Evolutionary conservation across 2,888 invertebrate genomes (phyloP), one percentile per base, ranked within the genome.

Genomic region (Carpatolechia fugitivella): DNA sequence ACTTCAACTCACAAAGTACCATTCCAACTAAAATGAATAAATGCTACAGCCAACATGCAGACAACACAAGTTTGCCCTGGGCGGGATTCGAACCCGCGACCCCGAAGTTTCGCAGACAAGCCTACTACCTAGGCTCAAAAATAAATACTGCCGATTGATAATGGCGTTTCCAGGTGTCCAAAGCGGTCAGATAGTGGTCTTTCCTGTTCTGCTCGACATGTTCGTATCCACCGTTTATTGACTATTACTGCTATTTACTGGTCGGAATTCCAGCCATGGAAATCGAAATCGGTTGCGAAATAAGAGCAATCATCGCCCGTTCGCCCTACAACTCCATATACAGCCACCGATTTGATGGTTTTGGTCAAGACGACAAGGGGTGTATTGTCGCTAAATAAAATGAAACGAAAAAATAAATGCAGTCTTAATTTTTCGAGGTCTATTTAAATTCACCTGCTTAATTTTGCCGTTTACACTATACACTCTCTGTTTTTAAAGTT

Each of bases 321-420:
- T 56, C 47, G 59, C 57, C 56, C 60, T 51, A 56, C 20, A 61
- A 58, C 44, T 53, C 65, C 61, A 40, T 60, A 52, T 57, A 54
- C 18, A 41, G 20, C 14, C 38, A 14, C 16, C 38, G 16, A 38
- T 38, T 38, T 38, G 38, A 38, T 38, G 8, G 38, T 38, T 38
- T 38, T 38, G 16, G 38, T 13, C 35, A 35, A 35, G 35, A 35
- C 4, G 10, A n/a, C n/a, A 35, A n/a, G 35, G 35, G 35, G 35
- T 35, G 35, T 35, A 10, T 35, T 35, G n/a, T n/a, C 10, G 35
- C 1, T n/a, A 3, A n/a, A 35, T 4, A 11, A n/a, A 31, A n/a
- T n/a, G n/a, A n/a, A n/a, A n/a, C n/a, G n/a, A n/a, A n/a, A n/a
- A n/a, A n/a, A n/a, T n/a, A n/a, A n/a, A n/a, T n/a, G n/a, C n/a